Evolutionary conservation across 2,888 invertebrate genomes (phyloP).

Genomic region (Julus scanicus): DNA sequence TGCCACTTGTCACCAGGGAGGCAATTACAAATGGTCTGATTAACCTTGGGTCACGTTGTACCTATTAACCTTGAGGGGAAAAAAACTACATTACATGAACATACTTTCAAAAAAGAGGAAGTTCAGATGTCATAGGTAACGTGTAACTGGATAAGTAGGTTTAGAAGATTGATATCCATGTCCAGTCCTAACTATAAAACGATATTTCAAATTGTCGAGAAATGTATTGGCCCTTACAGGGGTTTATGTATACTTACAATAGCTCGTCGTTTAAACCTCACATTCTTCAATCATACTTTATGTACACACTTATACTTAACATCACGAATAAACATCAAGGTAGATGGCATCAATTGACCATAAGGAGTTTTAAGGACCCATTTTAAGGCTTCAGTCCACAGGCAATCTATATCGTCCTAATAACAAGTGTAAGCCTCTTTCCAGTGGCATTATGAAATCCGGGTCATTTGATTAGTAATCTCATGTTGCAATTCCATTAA

Average conservation of each 20-base stretch:
- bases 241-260: too few relatives aligned
- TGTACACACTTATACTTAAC: too few relatives aligned
- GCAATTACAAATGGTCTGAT: slow-evolving; percentile 19
- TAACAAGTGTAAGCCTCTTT: not conserved
- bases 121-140: not conserved
- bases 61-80: slow-evolving; percentile 16
- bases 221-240: not conserved
- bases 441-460: not conserved
- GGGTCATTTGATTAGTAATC: not conserved
- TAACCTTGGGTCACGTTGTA: not conserved
- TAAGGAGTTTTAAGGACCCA: not conserved
- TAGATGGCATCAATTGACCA: not conserved
- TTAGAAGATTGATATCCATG: not conserved
- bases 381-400: not conserved
- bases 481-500: not conserved
- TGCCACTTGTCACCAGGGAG: slow-evolving; percentile 19
- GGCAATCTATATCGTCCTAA: not conserved
- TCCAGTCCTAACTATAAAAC: not conserved
- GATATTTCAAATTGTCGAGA: slow-evolving; percentile 10
- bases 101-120: not conserved
- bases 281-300: too few relatives aligned
- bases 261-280: too few relatives aligned
- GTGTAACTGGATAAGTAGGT: slow-evolving; percentile 7
- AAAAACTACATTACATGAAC: not conserved
- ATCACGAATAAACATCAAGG: not conserved